These are phyloP conservation scores for Mylabris phalerata DNA, from an alignment of 1,140 invertebrate species.

Conservation along the genomic window DNA sequence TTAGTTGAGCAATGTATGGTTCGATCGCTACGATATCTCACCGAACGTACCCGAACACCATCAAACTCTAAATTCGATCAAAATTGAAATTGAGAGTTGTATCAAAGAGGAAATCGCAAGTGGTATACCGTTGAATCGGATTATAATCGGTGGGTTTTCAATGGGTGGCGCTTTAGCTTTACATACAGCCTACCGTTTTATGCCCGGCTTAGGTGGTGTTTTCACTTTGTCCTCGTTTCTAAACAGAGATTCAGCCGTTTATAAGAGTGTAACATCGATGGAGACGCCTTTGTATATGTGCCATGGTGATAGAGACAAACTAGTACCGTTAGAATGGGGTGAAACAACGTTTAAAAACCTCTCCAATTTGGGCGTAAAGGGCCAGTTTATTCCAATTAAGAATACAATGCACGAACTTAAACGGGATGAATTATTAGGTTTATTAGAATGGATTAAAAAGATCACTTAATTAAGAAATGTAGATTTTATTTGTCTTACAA, in stretches of 20 bases:
- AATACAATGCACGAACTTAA: conserved; percentile 52
- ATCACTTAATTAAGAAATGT: conserved; percentile 17
- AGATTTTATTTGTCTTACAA: conserved; percentile 45
- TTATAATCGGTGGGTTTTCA: conserved; percentile 68
- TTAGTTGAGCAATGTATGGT: conserved; percentile 59
- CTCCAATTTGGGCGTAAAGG: conserved; percentile 44
- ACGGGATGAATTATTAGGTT: conserved; percentile 42
- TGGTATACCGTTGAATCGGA: conserved; percentile 57
- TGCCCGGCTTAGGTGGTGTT: conserved; percentile 55
- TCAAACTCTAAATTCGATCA: conserved; percentile 53
- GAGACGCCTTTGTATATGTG: conserved; percentile 42
- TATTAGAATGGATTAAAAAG: conserved; percentile 48
- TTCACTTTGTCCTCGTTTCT: conserved; percentile 68
- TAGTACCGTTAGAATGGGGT: conserved; percentile 52
- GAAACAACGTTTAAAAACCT: conserved; percentile 45
- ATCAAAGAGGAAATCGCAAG: conserved; percentile 55
- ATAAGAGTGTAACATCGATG: conserved; percentile 32
- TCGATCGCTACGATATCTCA: conserved; percentile 54
- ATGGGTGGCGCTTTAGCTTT: conserved; percentile 67
- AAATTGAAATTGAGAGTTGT: conserved; percentile 49
- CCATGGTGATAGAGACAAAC: conserved; percentile 46
- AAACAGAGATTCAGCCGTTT: conserved; percentile 58
- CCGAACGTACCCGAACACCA: conserved; percentile 53
- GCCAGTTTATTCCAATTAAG: conserved; percentile 44
- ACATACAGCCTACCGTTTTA: conserved; percentile 57